A percentile compares a stretch with the other conserved stretches of the same genome.
These are phyloP conservation scores for Seira musarum DNA, from an alignment of 2,888 invertebrate genomes.

Conservation along the genomic window DNA sequence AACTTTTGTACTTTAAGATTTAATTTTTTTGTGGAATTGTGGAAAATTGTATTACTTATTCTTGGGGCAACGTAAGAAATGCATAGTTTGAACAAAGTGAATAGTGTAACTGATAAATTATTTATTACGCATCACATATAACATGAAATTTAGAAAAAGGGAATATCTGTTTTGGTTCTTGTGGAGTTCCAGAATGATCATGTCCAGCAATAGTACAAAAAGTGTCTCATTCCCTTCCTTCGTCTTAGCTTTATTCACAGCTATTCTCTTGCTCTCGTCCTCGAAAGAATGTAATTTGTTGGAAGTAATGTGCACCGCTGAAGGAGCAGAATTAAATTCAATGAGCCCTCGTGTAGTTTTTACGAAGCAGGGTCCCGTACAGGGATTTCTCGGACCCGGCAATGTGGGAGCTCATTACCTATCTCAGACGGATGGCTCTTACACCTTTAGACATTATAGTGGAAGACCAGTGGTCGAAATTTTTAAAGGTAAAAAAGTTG, in stretches of 20 bases:
- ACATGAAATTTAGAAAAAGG: conserved; percentile 46
- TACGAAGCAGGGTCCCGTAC: conserved; percentile 67
- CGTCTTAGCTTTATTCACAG: conserved; percentile 5
- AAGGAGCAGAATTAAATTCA: conserved; percentile 34
- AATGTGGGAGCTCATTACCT: conserved; percentile 54
- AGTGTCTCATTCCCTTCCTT: not conserved
- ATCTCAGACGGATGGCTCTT: conserved; percentile 52
- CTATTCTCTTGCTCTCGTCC: conserved; percentile 9
- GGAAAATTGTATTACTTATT: too few species aligned
- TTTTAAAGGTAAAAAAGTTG: conserved; percentile 3
- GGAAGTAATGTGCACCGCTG: not conserved
- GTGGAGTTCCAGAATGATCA: conserved; percentile 47
- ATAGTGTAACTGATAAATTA: too few species aligned
- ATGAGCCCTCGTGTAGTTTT: conserved; percentile 68
- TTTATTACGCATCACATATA: too few species aligned
- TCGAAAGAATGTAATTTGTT: not conserved
- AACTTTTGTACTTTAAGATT: too few species aligned
- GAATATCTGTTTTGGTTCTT: conserved; percentile 47
- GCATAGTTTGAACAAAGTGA: conserved; percentile 5
- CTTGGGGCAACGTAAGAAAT: not conserved
- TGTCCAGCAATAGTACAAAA: conserved; percentile 29
- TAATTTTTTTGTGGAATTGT: too few species aligned
- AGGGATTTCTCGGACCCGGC: conserved; percentile 66
- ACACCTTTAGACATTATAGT: conserved; percentile 55
- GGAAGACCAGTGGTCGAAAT: conserved; percentile 66